These are phyloP conservation scores for Leptarthrus brevirostris DNA, from an alignment of 2,888 invertebrate genomes.

Conservation along the genomic window DNA sequence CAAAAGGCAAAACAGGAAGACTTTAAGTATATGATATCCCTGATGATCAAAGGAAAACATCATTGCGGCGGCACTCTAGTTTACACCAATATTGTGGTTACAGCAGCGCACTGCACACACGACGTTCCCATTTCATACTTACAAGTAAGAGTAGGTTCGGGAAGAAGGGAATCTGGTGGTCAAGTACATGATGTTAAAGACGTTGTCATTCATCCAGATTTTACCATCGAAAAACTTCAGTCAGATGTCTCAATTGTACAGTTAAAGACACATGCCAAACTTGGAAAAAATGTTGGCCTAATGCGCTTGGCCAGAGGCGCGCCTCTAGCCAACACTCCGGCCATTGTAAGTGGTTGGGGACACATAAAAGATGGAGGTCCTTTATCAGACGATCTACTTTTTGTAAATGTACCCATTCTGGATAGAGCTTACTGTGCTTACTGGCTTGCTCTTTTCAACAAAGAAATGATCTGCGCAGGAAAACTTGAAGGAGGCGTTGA, in stretches of 20 bases:
- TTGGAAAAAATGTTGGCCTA: conserved; percentile 62
- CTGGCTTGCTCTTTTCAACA: conserved; percentile 60
- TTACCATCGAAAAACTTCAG: conserved; percentile 57
- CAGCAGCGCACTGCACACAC: conserved; percentile 57
- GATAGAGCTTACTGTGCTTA: conserved; percentile 59
- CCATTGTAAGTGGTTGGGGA: conserved; percentile 53
- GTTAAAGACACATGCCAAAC: conserved; percentile 66
- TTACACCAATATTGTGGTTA: conserved; percentile 56
- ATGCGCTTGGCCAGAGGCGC: conserved; percentile 57
- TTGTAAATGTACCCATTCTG: conserved; percentile 1
- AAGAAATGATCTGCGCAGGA: conserved; percentile 70
- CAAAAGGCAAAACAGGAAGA: conserved; percentile 22
- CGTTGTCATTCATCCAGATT: conserved; percentile 42
- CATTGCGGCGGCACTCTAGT: conserved; percentile 56
- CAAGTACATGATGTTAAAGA: not conserved
- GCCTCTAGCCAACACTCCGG: conserved; percentile 10
- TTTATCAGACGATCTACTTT: conserved; percentile 11
- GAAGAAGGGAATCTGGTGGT: not conserved
- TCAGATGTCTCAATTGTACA: conserved; percentile 69
- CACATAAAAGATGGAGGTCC: conserved; percentile 12
- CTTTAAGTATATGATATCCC: conserved; percentile 57
- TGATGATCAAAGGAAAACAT: conserved; percentile 49
- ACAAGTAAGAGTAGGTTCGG: conserved; percentile 46
- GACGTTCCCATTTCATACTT: not conserved
- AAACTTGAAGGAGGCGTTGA: conserved; percentile 63